Conservation (phyloP, 2,888 invertebrate genomes). For the Diaprepes abbreviatus region DNA sequence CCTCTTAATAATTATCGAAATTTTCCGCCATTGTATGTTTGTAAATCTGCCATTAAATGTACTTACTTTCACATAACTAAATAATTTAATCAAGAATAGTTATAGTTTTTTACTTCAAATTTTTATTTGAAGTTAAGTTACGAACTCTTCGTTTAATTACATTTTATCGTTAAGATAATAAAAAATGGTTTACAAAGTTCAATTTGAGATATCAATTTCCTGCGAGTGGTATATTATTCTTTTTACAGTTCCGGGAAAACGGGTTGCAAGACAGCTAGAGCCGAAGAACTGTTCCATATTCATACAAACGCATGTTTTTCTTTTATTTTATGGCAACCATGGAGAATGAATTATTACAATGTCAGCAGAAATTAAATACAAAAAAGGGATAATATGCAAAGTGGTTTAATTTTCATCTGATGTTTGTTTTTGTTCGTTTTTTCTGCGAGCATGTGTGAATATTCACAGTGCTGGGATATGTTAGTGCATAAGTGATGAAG, state of each 20-base stretch:
- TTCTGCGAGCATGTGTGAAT: not conserved
- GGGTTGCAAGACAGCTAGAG: constrained; percentile 34
- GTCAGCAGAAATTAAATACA: constrained; percentile 44
- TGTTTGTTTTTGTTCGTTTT: constrained; percentile 23
- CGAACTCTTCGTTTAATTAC: too few relatives aligned
- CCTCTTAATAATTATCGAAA: too few relatives aligned
- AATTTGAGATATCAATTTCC: constrained; percentile 41
- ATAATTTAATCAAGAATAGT: too few relatives aligned
- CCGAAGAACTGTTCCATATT: constrained; percentile 48
- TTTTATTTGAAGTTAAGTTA: too few relatives aligned
- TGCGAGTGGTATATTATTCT: constrained; percentile 30
- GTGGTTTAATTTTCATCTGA: constrained; percentile 35
- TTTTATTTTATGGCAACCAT: constrained; percentile 43
- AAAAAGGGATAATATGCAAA: constrained; percentile 43
- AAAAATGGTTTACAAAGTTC: too few relatives aligned
- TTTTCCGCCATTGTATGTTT: too few relatives aligned
- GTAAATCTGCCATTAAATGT: too few relatives aligned
- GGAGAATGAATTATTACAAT: constrained; percentile 46
- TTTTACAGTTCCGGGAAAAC: constrained; percentile 31
- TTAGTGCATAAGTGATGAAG: not conserved
- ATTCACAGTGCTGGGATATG: not conserved
- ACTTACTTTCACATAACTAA: too few relatives aligned
- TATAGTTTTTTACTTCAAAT: too few relatives aligned
- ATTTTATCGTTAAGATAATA: too few relatives aligned
- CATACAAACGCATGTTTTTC: constrained; percentile 42